Conservation (phyloP, 2,113 vertebrate species). For the Dromas ardeola region DNA sequence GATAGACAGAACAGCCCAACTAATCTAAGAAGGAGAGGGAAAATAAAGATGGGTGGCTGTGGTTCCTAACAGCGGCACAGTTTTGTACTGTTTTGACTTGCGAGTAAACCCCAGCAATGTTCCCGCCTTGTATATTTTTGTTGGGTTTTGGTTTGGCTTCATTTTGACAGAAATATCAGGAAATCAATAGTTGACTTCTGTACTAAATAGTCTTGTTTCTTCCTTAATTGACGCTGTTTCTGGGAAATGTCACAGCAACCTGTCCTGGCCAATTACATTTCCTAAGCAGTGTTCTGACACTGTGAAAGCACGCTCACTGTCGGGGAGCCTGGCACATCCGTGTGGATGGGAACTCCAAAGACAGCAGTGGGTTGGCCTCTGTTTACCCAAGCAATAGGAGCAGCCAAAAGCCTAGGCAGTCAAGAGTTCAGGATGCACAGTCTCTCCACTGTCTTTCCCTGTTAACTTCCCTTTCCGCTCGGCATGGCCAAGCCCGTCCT, state of each 20-base stretch:
- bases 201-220: not conserved
- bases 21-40: not conserved
- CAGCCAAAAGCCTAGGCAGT: not conserved
- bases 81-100: not conserved
- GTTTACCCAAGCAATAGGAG: not conserved
- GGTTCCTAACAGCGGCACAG: not conserved
- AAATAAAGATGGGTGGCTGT: not conserved
- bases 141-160: not conserved
- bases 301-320: not conserved
- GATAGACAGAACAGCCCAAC: not conserved
- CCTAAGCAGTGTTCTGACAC: not conserved
- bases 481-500: not conserved
- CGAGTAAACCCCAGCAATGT: not conserved
- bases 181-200: not conserved
- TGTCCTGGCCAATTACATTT: not conserved
- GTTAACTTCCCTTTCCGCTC: not conserved
- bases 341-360: not conserved
- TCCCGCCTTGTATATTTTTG: not conserved
- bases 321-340: not conserved
- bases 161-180: not conserved
- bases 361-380: not conserved
- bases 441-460: not conserved
- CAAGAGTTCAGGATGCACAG: rapidly evolving
- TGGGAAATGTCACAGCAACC: not conserved
- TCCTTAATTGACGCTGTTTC: not conserved